Percentiles rank a stretch among this genome's conserved stretches.
Evolutionary conservation across 2,888 invertebrate genomes (phyloP).

Genomic region (Callyntrura guangdongensis): DNA sequence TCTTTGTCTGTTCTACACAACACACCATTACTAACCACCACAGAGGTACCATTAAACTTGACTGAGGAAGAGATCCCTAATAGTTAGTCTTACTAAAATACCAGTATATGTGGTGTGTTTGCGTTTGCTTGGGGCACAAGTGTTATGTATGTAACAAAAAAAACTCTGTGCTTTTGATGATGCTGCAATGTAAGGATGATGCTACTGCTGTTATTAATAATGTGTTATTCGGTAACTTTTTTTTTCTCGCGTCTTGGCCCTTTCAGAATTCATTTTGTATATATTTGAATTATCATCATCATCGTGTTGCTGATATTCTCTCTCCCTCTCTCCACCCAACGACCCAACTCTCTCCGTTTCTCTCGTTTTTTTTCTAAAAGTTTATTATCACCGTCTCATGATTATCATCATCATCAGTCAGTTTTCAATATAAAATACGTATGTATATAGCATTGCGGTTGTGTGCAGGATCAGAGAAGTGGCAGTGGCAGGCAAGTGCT

Average conservation of each 20-base stretch:
- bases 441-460: background rate
- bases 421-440: background rate
- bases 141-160: background rate
- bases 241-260: background rate
- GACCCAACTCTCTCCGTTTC: slow-evolving; percentile 22
- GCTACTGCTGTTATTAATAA: background rate
- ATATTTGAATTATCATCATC: background rate
- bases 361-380: slow-evolving; percentile 1
- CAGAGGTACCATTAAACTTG: too few relatives aligned
- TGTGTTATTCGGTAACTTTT: slow-evolving; percentile 18
- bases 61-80: too few relatives aligned
- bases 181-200: background rate
- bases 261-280: slow-evolving; percentile 15
- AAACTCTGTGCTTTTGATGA: background rate
- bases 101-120: slow-evolving; percentile 3
- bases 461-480: background rate
- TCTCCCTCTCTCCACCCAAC: background rate
- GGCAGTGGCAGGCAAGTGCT: background rate
- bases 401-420: slow-evolving; percentile 13
- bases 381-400: background rate
- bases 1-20: too few relatives aligned
- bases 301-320: background rate
- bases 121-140: slow-evolving; percentile 14
- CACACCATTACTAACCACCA: too few relatives aligned
- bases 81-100: background rate